These are phyloP conservation scores for Caenorhabditis virilis DNA, from an alignment of 2,888 invertebrate species.

Conservation along the genomic window DNA sequence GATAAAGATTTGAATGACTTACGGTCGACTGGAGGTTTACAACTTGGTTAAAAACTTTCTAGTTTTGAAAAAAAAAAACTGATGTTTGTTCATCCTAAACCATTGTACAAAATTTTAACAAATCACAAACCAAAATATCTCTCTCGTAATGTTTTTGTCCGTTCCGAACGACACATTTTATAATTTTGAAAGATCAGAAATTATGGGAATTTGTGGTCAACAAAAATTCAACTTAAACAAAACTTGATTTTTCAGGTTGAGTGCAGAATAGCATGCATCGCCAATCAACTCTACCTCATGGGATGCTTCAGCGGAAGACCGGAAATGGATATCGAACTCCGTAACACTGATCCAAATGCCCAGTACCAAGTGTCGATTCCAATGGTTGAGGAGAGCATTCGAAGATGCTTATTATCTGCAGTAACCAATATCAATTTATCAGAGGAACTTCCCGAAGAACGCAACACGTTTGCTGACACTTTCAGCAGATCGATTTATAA, in stretches of 20 bases:
- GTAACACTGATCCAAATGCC: slow-evolving; percentile 52
- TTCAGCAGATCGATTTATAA: slow-evolving; percentile 40
- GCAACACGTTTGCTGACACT: slow-evolving; percentile 38
- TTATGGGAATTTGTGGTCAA: no score
- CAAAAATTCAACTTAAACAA: no score
- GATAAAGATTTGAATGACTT: no score
- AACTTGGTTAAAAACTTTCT: no score
- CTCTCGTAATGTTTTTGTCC: no score
- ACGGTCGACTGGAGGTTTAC: no score
- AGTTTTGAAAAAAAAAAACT: no score
- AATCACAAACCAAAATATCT: no score
- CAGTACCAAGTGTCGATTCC: slow-evolving; percentile 42
- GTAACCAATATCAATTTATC: slow-evolving; percentile 67
- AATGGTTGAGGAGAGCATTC: slow-evolving; percentile 68
- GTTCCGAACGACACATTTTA: no score
- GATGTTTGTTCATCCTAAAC: no score
- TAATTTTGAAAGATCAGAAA: no score
- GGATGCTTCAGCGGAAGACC: slow-evolving; percentile 66
- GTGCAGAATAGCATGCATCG: slow-evolving; percentile 66
- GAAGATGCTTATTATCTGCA: slow-evolving; percentile 67
- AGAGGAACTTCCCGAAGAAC: slow-evolving; percentile 41
- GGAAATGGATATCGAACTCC: slow-evolving; percentile 60
- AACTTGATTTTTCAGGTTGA: slow-evolving; percentile 51
- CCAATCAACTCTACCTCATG: slow-evolving; percentile 66
- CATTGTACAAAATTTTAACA: no score